Evolutionary conservation across 2,113 vertebrate species (phyloP), one percentile per base, ranked within the genome.

Genomic region (Equus quagga): DNA sequence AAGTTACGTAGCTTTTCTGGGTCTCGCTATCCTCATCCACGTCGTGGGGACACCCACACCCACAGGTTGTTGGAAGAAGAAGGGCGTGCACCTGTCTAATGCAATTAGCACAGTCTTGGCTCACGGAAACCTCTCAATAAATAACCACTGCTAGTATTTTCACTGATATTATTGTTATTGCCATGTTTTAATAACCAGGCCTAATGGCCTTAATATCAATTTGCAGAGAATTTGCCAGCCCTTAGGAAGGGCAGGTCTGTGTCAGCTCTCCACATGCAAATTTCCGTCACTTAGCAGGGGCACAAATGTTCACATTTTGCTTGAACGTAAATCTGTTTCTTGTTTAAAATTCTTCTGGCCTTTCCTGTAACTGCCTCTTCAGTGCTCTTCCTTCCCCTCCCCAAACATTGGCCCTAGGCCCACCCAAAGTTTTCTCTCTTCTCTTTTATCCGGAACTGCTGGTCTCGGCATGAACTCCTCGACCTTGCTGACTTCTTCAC

Each of bases 271-370:
- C 23, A n/a, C 21, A 51, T 72, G 49, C 70, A 81, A 72, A 67
- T 83, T 60, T 80, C 46, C 23, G 91, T 83, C 33, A 64, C 5
- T 96, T 51, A 80, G 67, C 3, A 14, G 36, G 41, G 31, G 72
- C 54, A 95, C 28, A 36, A 24, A 44, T 81, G 73, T 54, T 85
- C 64, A 80, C 65, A 76, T 95, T 97, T 93, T 60, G 24, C 70
- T 60, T 56, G 24, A 41, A 1, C 56, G 28, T 56, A 28, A 94
- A 67, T 95, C 46, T 96, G 36, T 81, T 84, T 88, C 82, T 80
- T 65, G 28, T 85, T 97, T 88, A 88, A 85, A 95, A 72, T 13
- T 76, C 56, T 78, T 72, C 81, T 33, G 54, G 33, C 36, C 28
- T 91, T 93, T 88, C 81, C 89, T 88, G n/a, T 33, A 88, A 49